These are phyloP conservation scores for Mionectes olivaceus DNA, from an alignment of 2,797 vertebrate species.

Conservation along the genomic window DNA sequence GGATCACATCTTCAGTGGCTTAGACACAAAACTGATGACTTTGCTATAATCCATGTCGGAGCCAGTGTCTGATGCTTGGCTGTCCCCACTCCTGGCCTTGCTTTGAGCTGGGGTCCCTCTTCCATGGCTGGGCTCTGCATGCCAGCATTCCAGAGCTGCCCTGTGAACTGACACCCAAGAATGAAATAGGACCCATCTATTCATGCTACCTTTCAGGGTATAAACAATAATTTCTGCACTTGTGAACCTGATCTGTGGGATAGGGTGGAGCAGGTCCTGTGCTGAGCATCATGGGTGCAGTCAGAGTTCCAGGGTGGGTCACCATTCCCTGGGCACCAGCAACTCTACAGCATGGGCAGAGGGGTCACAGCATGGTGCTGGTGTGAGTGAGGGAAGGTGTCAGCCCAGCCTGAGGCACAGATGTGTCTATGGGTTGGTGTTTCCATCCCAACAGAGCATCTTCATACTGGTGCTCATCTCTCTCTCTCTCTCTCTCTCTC, in stretches of 20 bases:
- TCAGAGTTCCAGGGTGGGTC: too few species aligned
- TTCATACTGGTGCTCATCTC: background rate
- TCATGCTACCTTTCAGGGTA: background rate
- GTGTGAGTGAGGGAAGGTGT: rapidly evolving
- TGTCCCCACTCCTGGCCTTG: background rate
- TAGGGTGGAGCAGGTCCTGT: background rate
- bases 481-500: rapidly evolving
- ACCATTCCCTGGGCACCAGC: background rate
- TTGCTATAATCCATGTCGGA: background rate
- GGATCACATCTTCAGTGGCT: background rate
- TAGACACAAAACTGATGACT: conserved; percentile 33
- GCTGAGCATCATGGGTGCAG: rapidly evolving
- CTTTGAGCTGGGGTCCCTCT: background rate
- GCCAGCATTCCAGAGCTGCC: background rate
- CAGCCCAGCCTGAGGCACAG: rapidly evolving
- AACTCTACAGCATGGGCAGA: rapidly evolving
- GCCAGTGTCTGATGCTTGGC: background rate
- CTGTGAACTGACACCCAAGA: background rate
- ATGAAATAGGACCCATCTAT: background rate
- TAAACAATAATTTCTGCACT: background rate
- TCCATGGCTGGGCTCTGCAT: background rate
- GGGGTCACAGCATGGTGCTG: background rate
- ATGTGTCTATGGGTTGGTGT: rapidly evolving
- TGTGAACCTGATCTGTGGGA: rapidly evolving
- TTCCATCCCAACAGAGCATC: rapidly evolving